A percentile compares a stretch with the other conserved stretches of the same genome.
Conservation (phyloP, 2,113 vertebrate species). For the Hippocampus guttulatus region DNA sequence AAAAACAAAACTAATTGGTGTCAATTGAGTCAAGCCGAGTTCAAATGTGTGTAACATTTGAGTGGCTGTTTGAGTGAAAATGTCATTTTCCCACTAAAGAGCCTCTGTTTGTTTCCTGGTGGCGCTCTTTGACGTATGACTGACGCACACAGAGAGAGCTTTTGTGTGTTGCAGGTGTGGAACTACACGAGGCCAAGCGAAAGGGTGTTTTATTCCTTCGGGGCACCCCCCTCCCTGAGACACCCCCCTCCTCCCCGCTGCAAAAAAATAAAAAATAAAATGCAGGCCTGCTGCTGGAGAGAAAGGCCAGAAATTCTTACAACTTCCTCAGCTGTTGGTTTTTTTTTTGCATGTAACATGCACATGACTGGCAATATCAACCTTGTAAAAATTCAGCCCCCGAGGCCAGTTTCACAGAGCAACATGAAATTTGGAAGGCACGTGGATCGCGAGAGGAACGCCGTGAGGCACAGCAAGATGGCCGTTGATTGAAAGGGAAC, state of each 20-base stretch:
- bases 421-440: not conserved
- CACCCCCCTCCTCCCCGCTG: not conserved
- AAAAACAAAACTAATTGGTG: not conserved
- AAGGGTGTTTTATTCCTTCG: slow-evolving; percentile 52
- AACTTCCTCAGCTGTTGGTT: slow-evolving; percentile 63
- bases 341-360: slow-evolving; percentile 47
- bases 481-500: not conserved
- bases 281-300: slow-evolving; percentile 44
- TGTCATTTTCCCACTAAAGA: slow-evolving; percentile 18
- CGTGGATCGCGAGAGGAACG: too few species aligned
- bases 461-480: too few species aligned
- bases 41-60: not conserved
- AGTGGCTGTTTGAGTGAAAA: slow-evolving; percentile 2
- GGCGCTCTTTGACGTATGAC: slow-evolving; percentile 27
- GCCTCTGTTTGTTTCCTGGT: slow-evolving; percentile 31
- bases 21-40: not conserved
- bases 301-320: slow-evolving; percentile 70
- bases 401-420: not conserved
- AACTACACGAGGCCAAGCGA: slow-evolving; percentile 37
- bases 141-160: slow-evolving; percentile 47
- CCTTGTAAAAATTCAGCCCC: not conserved
- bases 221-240: slow-evolving; percentile 12
- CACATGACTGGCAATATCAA: not conserved
- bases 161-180: slow-evolving; percentile 63
- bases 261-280: slow-evolving; percentile 14